Evolutionary conservation across 2,113 vertebrate genomes (phyloP).

Genomic region (Podilymbus podiceps): DNA sequence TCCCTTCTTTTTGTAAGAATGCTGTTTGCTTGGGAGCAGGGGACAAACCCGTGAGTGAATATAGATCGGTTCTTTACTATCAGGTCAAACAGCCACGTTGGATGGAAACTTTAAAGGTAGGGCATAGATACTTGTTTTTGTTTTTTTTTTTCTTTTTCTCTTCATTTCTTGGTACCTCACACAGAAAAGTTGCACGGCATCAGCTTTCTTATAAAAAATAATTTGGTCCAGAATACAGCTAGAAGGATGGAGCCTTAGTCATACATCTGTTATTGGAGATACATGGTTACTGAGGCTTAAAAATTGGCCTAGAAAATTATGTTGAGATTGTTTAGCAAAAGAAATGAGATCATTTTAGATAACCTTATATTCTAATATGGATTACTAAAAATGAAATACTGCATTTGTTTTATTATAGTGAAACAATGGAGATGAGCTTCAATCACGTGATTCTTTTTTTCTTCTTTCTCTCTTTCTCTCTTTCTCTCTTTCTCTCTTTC

Average conservation of each 20-base stretch:
- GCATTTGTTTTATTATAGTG: background rate
- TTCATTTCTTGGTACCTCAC: background rate
- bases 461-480: too few relatives aligned
- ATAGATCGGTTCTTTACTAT: constrained; percentile 93
- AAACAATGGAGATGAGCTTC: background rate
- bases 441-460: background rate
- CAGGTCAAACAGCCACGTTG: constrained; percentile 96
- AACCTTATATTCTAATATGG: background rate
- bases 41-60: constrained; percentile 88
- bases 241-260: background rate
- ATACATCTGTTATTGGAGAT: background rate
- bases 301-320: constrained; percentile 8
- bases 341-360: background rate
- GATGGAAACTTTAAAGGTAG: constrained; percentile 97
- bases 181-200: background rate
- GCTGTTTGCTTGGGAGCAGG: constrained; percentile 93
- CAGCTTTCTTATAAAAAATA: background rate
- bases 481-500: too few relatives aligned
- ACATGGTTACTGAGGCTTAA: background rate
- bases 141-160: too few relatives aligned
- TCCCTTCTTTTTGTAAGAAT: constrained; percentile 61
- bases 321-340: background rate
- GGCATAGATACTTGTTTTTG: too few relatives aligned
- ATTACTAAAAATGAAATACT: background rate
- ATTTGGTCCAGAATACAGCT: background rate